Base-by-base conservation (phyloP, 1,140 invertebrate species). In the Eurosta solidaginis region DNA sequence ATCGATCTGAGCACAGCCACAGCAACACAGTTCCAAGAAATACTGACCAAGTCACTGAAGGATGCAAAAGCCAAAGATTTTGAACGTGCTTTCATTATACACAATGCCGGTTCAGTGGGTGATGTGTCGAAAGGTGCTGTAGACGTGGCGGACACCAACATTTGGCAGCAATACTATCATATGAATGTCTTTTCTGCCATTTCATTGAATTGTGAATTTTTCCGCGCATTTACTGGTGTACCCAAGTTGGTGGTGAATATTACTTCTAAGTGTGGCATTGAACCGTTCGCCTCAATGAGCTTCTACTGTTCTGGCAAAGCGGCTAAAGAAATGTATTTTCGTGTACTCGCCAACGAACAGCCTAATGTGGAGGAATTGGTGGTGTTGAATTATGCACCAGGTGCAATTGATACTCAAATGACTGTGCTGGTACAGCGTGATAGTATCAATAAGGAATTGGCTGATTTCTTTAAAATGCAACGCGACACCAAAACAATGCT, bases 341-440 rank as follows among this genome's bases (percentile, higher is more conserved):
- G 92, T 84, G 93, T 94, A 40, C 89, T 99, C 59, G 96, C 96
- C 9, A 88, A 91, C 36, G 97, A 99, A 89, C 86, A 88, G 78
- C 12, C 80, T 0, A 14, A 78, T 0, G 92, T n/a, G n/a, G n/a
- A 94, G 81, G 84, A 91, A 27, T 89, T 96, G 0, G 89, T 92
- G 77, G 93, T 98, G 10, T 87, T 99, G 3, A 98, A 93, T 88
- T 99, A 98, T 89, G 93, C 96, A 4, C 97, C 97, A 0, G 97
- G 97, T 29, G 96, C 97, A 3, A 93, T 98, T 3, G 91, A 96
- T 79, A 99, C 97, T 0, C 93, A 95, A 68, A 98, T 99, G 96
- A 92, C 94, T 47, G 85, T 92, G n/a, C 89, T 90, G 81, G 89
- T 95, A 29, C 88, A 92, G 44, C 88, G 90, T 5, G 89, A 91